These are phyloP conservation scores for Catocala nupta DNA, from an alignment of 2,888 invertebrate species.

Conservation along the genomic window DNA sequence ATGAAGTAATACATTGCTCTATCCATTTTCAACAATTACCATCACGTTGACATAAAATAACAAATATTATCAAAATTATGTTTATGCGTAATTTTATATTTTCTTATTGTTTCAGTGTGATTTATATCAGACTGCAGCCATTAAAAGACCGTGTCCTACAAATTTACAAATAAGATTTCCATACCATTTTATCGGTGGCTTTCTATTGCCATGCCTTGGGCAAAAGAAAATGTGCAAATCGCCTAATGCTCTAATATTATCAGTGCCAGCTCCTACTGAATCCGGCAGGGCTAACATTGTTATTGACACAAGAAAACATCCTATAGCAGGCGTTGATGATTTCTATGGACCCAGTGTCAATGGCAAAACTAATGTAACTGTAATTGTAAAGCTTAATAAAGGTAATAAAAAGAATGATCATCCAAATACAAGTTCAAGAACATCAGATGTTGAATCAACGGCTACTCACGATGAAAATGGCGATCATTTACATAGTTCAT, in stretches of 20 bases:
- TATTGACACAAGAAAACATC: conserved; percentile 47
- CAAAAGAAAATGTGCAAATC: conserved; percentile 13
- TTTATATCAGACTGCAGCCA: conserved; percentile 25
- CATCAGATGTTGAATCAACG: neutral
- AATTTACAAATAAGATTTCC: conserved; percentile 28
- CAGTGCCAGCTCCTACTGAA: conserved; percentile 37
- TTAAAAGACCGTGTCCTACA: conserved; percentile 15
- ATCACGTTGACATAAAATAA: no score
- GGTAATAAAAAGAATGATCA: conserved; percentile 1
- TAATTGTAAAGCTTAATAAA: conserved; percentile 20
- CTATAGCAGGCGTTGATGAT: conserved; percentile 1
- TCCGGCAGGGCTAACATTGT: conserved; percentile 52
- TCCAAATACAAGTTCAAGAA: neutral
- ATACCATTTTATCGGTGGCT: conserved; percentile 11
- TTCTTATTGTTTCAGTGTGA: conserved; percentile 42
- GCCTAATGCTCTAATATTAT: conserved; percentile 33
- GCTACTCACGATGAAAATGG: neutral
- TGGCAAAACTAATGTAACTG: conserved; percentile 19
- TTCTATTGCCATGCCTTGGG: conserved; percentile 9
- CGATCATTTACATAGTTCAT: neutral
- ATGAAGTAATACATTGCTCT: no score
- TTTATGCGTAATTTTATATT: no score
- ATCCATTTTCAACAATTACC: no score
- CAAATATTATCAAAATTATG: no score
- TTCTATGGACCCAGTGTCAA: neutral